phyloP scores from a whole-genome alignment of 2,113 vertebrate species.

The Cricetomys ansorgei region DNA sequence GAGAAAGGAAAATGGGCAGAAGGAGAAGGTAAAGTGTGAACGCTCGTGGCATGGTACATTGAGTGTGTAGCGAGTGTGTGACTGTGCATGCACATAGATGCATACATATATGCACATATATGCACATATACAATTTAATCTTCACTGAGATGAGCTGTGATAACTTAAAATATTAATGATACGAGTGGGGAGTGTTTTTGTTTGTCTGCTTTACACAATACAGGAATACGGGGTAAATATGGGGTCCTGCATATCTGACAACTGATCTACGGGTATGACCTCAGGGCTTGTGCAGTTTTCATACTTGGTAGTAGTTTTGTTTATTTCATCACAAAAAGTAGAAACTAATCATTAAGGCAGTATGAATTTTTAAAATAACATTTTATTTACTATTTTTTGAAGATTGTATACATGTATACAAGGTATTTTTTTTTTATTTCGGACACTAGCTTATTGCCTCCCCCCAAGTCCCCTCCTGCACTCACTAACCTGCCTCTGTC shows the following conservation, averaged over 20 bases:
- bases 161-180: not conserved
- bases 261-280: not conserved
- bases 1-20: not conserved
- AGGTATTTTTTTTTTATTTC: not conserved
- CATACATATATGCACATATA: not conserved
- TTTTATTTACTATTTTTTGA: not conserved
- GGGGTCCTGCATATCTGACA: not conserved
- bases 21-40: not conserved
- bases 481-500: not conserved
- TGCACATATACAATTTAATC: not conserved
- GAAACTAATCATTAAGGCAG: not conserved
- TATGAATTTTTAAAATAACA: not conserved
- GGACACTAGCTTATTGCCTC: not conserved
- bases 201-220: not conserved
- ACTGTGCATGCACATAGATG: not conserved
- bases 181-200: not conserved
- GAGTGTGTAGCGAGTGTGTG: not conserved
- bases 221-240: not conserved
- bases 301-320: not conserved
- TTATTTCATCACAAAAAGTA: not conserved
- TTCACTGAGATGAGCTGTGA: not conserved
- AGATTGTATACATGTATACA: too few relatives aligned
- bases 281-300: not conserved
- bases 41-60: not conserved
- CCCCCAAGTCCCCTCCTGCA: not conserved